Evolutionary conservation across 2,888 invertebrate genomes (phyloP).

Genomic region (Corythucha ciliata): DNA sequence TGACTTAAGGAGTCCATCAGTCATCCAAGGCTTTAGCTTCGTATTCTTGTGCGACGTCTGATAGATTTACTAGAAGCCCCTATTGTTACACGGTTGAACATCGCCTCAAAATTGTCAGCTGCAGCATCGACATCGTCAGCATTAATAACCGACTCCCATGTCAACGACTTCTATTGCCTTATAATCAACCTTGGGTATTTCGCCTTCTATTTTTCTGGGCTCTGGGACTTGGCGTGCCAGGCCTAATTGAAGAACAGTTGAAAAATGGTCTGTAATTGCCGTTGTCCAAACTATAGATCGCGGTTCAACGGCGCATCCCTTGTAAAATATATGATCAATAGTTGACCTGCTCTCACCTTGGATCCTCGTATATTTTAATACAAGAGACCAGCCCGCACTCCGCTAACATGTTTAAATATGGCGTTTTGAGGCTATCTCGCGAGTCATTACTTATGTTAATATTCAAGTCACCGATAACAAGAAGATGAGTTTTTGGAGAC

Average conservation of each 20-base stretch:
- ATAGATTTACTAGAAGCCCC: neutral
- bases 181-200: neutral
- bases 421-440: too few species aligned
- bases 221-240: neutral
- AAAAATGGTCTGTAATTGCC: too few species aligned
- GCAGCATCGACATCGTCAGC: neutral
- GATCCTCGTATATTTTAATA: too few species aligned
- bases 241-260: neutral
- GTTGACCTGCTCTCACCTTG: too few species aligned
- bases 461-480: too few species aligned
- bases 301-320: too few species aligned
- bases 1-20: neutral
- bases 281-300: too few species aligned
- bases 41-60: neutral
- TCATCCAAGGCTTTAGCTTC: slow-evolving; percentile 11
- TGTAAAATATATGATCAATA: too few species aligned
- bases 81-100: neutral
- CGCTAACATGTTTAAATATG: too few species aligned
- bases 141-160: neutral
- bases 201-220: neutral
- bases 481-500: too few species aligned
- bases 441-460: too few species aligned
- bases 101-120: neutral
- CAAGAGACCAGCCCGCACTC: too few species aligned
- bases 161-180: neutral